These are phyloP conservation scores for Spisula solida DNA, from an alignment of 2,888 invertebrate species.

Conservation along the genomic window DNA sequence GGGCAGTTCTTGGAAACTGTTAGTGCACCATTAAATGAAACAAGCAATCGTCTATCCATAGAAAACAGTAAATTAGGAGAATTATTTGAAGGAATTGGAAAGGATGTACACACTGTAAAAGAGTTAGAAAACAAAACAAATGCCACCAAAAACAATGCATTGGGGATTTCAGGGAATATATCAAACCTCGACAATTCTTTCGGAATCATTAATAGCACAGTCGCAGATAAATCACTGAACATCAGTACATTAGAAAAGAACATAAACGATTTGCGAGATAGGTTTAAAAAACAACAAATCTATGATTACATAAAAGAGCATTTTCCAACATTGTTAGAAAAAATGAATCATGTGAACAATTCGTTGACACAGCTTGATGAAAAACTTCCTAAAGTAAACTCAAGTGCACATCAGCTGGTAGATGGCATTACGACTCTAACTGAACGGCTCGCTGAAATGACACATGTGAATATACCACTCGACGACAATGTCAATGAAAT, in stretches of 20 bases:
- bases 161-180: neutral
- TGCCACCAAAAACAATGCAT: neutral
- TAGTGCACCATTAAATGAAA: neutral
- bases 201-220: neutral
- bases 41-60: neutral
- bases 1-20: neutral
- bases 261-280: constrained; percentile 30
- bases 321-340: constrained; percentile 53
- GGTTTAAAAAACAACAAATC: constrained; percentile 48
- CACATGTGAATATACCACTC: neutral
- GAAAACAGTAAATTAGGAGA: neutral
- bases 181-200: neutral
- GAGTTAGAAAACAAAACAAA: neutral
- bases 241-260: neutral
- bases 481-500: neutral
- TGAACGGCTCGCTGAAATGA: neutral
- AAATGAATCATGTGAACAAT: constrained; percentile 46
- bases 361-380: constrained; percentile 23
- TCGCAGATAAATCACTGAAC: neutral
- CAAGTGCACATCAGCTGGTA: neutral
- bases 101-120: neutral
- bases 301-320: constrained; percentile 50
- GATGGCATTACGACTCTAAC: neutral
- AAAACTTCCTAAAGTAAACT: neutral
- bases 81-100: neutral